Evolutionary conservation across 2,797 vertebrate species (phyloP).

Genomic region (Lerista edwardsae): DNA sequence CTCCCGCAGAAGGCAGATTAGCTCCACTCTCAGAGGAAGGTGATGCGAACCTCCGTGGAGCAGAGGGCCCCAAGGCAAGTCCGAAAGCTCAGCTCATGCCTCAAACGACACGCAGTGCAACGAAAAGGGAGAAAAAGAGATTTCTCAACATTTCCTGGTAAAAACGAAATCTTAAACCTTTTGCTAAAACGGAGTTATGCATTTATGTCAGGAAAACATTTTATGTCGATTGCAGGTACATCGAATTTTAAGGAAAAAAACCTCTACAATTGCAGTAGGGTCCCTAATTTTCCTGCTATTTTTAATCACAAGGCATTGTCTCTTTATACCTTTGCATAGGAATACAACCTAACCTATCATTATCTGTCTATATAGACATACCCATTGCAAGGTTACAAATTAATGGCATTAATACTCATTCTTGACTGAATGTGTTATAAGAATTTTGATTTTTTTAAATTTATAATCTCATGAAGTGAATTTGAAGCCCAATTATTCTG

Average conservation of each 20-base stretch:
- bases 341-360: background rate
- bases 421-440: background rate
- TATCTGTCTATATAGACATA: background rate
- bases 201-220: conserved; percentile 22
- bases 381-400: background rate
- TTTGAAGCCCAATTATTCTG: background rate
- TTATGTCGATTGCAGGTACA: background rate
- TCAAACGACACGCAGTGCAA: conserved; percentile 27
- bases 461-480: background rate
- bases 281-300: background rate
- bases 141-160: conserved; percentile 34
- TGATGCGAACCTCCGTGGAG: conserved; percentile 52
- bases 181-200: background rate
- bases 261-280: background rate
- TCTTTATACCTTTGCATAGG: background rate
- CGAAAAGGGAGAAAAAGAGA: background rate
- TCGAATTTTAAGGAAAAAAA: background rate
- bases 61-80: conserved; percentile 1
- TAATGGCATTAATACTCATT: background rate
- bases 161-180: conserved; percentile 24
- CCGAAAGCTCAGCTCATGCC: conserved; percentile 33
- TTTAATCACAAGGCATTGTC: background rate
- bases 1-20: conserved; percentile 49
- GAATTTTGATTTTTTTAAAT: background rate
- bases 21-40: conserved; percentile 52